These are phyloP conservation scores for Apogon hyalosoma DNA, from an alignment of 2,797 vertebrate species.

Conservation along the genomic window DNA sequence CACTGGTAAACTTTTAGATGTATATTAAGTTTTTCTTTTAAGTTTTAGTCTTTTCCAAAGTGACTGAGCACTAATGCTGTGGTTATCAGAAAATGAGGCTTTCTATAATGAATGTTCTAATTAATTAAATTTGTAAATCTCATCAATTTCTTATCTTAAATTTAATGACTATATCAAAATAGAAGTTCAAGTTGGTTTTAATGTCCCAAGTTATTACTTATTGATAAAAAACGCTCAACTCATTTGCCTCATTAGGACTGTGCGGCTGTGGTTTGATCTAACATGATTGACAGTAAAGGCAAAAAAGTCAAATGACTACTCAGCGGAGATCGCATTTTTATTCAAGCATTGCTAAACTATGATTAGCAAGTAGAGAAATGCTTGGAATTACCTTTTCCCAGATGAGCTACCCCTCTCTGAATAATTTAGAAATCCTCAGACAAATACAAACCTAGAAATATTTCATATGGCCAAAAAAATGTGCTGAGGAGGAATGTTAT, in stretches of 20 bases:
- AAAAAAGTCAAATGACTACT: no score
- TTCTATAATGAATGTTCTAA: constrained; percentile 6
- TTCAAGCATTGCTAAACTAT: background rate
- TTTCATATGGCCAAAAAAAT: background rate
- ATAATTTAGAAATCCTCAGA: background rate
- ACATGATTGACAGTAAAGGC: no score
- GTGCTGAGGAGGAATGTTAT: background rate
- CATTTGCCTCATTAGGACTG: background rate
- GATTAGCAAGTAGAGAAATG: background rate
- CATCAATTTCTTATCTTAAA: no score
- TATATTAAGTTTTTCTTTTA: background rate
- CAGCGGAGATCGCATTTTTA: background rate
- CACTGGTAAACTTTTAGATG: constrained; percentile 74
- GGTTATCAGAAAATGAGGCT: background rate
- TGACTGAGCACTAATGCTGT: background rate
- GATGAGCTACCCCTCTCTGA: background rate
- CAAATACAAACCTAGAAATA: background rate
- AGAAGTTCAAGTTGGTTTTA: no score
- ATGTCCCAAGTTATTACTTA: background rate
- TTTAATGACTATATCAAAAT: no score
- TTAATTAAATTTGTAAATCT: background rate
- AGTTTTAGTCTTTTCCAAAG: background rate
- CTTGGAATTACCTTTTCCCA: background rate
- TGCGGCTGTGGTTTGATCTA: background rate
- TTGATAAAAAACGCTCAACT: background rate